These are phyloP conservation scores for Drusus annulatus DNA, from an alignment of 1,140 invertebrate species.

Conservation along the genomic window DNA sequence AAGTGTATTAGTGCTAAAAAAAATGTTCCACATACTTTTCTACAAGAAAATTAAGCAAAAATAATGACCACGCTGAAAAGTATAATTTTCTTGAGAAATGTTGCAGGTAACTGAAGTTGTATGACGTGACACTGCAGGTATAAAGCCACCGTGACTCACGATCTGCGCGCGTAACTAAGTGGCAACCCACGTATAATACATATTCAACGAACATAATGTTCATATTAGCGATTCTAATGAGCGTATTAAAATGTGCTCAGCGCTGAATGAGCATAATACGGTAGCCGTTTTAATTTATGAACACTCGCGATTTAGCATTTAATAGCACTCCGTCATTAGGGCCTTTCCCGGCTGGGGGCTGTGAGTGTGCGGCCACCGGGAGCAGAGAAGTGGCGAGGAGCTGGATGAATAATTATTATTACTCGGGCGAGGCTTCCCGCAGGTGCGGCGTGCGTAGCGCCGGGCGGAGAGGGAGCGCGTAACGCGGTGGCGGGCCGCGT, in stretches of 20 bases:
- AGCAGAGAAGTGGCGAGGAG: constrained; percentile 18
- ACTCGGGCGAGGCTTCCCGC: constrained; percentile 36
- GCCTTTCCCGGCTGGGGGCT: too few relatives aligned
- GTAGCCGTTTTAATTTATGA: background rate
- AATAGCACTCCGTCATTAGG: background rate
- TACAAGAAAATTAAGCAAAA: too few relatives aligned
- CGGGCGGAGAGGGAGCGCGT: constrained; percentile 65
- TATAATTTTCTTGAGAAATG: too few relatives aligned
- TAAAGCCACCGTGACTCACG: background rate
- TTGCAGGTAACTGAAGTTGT: too few relatives aligned
- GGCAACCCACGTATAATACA: background rate
- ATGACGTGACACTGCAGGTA: too few relatives aligned
- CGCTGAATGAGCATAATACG: constrained; percentile 3
- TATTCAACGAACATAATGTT: constrained; percentile 5
- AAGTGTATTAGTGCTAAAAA: too few relatives aligned
- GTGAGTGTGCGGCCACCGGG: background rate
- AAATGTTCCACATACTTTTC: too few relatives aligned
- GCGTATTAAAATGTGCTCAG: constrained; percentile 5
- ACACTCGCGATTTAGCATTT: background rate
- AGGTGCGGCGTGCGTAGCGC: constrained; percentile 32
- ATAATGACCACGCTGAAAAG: too few relatives aligned
- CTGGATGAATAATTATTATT: constrained; percentile 30
- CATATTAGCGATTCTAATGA: constrained; percentile 12
- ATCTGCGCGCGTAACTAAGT: background rate
- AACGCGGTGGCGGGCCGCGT: constrained; percentile 68